These are phyloP conservation scores for Holcopasites calliopsidis DNA, from an alignment of 1,140 invertebrate species.

Conservation along the genomic window DNA sequence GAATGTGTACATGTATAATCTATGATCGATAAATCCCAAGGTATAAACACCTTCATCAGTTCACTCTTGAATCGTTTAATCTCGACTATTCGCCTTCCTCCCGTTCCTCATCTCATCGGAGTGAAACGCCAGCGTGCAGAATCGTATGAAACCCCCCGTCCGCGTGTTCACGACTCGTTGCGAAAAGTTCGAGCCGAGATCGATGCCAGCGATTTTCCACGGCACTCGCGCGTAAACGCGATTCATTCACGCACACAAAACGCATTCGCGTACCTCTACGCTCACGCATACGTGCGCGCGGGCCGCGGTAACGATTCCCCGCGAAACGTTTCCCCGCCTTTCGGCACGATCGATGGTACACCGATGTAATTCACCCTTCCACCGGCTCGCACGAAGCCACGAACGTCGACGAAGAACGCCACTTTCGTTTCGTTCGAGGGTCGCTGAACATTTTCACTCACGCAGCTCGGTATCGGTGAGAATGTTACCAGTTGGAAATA, in stretches of 20 bases:
- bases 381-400: not conserved
- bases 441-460: too few species aligned
- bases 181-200: slow-evolving; percentile 7
- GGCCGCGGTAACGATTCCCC: slow-evolving; percentile 47
- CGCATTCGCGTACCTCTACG: slow-evolving; percentile 1
- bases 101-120: not conserved
- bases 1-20: not conserved
- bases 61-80: not conserved
- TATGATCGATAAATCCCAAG: not conserved
- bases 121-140: slow-evolving; percentile 29
- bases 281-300: slow-evolving; percentile 14
- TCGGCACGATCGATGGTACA: slow-evolving; percentile 26
- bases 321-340: slow-evolving; percentile 25
- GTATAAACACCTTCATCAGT: not conserved
- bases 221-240: slow-evolving; percentile 11
- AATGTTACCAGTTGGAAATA: too few species aligned
- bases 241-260: slow-evolving; percentile 6
- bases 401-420: not conserved
- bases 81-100: too few species aligned
- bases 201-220: slow-evolving; percentile 29
- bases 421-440: not conserved
- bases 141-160: not conserved
- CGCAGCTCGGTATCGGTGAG: too few species aligned
- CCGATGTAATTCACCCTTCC: slow-evolving; percentile 20
- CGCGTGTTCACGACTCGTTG: slow-evolving; percentile 5